phyloP scores from a whole-genome alignment of 1,140 invertebrate genomes.

The Caenorhabditis tropicalis region DNA sequence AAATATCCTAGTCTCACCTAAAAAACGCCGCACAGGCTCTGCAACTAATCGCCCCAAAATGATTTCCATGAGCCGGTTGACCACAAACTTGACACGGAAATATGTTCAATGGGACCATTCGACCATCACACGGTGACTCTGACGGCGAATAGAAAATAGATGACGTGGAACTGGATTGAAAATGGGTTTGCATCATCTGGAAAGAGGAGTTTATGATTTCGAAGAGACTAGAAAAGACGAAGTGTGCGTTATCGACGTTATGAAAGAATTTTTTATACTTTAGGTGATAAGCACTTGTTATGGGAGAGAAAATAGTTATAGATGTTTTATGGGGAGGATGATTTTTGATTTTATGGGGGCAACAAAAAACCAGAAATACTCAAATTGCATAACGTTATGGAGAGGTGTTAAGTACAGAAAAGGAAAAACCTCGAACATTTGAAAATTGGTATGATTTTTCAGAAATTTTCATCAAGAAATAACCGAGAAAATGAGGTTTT shows the following conservation, averaged over 20 bases:
- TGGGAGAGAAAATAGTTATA: neutral
- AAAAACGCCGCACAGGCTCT: slow-evolving; percentile 49
- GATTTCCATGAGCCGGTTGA: slow-evolving; percentile 47
- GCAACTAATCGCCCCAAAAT: slow-evolving; percentile 46
- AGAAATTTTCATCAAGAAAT: too few species aligned
- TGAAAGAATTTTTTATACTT: neutral
- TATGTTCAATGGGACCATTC: neutral
- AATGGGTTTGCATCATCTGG: neutral
- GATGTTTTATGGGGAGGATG: neutral
- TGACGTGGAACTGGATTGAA: neutral
- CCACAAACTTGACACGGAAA: slow-evolving; percentile 42
- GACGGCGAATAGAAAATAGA: neutral
- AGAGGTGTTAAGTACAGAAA: too few species aligned
- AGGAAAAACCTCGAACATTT: too few species aligned
- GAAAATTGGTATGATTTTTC: too few species aligned
- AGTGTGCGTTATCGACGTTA: neutral
- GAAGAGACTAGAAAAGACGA: neutral
- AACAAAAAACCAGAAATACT: neutral
- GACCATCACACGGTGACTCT: neutral
- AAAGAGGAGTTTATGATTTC: neutral
- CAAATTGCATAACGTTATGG: neutral
- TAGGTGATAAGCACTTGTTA: neutral
- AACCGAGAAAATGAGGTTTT: too few species aligned
- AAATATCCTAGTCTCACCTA: neutral
- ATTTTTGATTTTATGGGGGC: neutral